Evolutionary conservation across 2,113 vertebrate species (phyloP).

Genomic region (Pseudorectes ferrugineus): DNA sequence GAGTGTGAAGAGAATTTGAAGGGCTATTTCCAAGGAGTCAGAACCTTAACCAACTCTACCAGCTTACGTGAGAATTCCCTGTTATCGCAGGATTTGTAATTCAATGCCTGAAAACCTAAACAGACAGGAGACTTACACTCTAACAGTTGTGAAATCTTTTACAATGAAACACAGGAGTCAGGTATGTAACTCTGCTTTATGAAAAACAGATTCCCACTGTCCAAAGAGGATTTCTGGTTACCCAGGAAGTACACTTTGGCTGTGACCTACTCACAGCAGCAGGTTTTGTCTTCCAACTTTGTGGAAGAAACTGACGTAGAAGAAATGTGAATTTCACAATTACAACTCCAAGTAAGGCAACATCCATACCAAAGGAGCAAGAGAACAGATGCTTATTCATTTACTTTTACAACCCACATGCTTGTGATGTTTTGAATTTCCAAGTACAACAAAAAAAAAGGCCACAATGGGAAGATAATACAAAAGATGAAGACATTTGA

Average conservation of each 20-base stretch:
- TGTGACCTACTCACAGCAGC: background rate
- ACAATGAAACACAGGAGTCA: background rate
- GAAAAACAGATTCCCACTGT: background rate
- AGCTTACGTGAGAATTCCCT: background rate
- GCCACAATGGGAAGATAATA: background rate
- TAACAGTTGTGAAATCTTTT: background rate
- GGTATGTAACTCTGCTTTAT: background rate
- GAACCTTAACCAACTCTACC: background rate
- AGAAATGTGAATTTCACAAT: background rate
- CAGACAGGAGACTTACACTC: background rate
- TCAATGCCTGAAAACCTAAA: background rate
- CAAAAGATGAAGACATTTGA: background rate
- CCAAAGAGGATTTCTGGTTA: background rate
- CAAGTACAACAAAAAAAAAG: background rate
- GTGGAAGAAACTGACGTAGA: background rate
- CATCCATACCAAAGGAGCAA: background rate
- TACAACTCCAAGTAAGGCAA: background rate
- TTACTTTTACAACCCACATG: background rate
- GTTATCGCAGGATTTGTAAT: background rate
- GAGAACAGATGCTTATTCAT: fast-evolving
- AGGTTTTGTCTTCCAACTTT: background rate
- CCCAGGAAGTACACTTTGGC: background rate
- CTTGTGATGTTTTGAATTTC: background rate
- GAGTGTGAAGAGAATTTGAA: background rate
- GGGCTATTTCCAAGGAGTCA: background rate